Evolutionary conservation across 2,113 vertebrate species (phyloP).

Genomic region (Tapirus terrestris): DNA sequence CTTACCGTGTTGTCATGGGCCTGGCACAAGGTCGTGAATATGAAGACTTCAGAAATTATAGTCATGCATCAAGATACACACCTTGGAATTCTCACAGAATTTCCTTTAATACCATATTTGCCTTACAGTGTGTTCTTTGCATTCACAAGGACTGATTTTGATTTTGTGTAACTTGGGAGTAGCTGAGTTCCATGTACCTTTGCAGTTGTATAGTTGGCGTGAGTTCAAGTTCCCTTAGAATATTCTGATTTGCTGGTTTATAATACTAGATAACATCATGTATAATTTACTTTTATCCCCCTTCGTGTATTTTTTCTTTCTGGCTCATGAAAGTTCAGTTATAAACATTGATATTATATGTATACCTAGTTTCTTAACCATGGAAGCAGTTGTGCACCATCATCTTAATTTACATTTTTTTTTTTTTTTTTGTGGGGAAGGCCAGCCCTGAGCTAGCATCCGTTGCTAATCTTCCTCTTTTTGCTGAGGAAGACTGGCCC

Average conservation of each 20-base stretch:
- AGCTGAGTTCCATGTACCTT: neutral
- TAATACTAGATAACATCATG: neutral
- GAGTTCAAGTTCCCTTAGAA: neutral
- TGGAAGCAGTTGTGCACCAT: neutral
- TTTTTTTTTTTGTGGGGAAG: too few relatives aligned
- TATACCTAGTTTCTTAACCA: neutral
- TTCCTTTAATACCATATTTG: neutral
- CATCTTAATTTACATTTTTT: conserved; percentile 14
- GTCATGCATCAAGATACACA: neutral
- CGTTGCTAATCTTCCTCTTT: too few relatives aligned
- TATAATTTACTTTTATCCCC: neutral
- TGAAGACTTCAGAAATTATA: neutral
- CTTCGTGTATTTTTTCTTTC: neutral
- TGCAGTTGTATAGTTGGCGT: neutral
- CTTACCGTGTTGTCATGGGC: neutral
- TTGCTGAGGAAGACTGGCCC: too few relatives aligned
- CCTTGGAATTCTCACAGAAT: neutral
- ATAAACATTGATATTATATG: neutral
- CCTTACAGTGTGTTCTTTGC: neutral
- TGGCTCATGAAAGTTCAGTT: neutral
- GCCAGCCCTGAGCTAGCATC: too few relatives aligned
- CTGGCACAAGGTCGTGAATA: neutral
- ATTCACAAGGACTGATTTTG: neutral
- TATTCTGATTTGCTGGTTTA: neutral
- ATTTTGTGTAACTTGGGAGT: neutral